A percentile compares a stretch with the other conserved stretches of the same genome.
These are phyloP conservation scores for Heliconius congener DNA, from an alignment of 1,140 invertebrate genomes.

Conservation along the genomic window DNA sequence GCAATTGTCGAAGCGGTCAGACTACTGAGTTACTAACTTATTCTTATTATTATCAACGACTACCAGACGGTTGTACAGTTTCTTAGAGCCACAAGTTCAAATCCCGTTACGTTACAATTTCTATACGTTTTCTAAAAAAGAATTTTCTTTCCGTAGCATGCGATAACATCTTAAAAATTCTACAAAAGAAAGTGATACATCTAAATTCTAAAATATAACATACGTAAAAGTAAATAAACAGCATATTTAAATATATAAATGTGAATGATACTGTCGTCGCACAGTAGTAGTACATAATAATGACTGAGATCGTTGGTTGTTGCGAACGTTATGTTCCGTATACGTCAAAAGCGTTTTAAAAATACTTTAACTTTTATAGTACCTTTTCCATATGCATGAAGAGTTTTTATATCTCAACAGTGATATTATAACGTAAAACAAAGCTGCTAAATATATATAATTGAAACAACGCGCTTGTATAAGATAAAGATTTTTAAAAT, in stretches of 20 bases:
- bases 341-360: constrained; percentile 76
- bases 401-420: constrained; percentile 75
- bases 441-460: constrained; percentile 61
- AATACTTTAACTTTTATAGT: constrained; percentile 64
- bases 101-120: no score
- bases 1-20: no score
- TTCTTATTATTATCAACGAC: no score
- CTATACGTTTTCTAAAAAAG: no score
- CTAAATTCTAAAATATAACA: not conserved
- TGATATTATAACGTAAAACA: constrained; percentile 68
- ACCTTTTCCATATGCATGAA: constrained; percentile 71
- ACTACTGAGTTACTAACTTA: no score
- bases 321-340: constrained; percentile 62
- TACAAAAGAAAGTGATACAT: no score
- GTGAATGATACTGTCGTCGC: not conserved
- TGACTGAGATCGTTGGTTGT: constrained; percentile 48
- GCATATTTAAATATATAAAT: not conserved
- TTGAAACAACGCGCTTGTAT: constrained; percentile 67
- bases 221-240: not conserved
- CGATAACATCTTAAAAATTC: no score
- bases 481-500: constrained; percentile 68
- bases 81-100: no score
- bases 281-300: constrained; percentile 7
- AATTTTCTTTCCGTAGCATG: no score
- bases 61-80: no score